Conservation (phyloP, 2,113 vertebrate genomes). For the Apodemus sylvaticus region DNA sequence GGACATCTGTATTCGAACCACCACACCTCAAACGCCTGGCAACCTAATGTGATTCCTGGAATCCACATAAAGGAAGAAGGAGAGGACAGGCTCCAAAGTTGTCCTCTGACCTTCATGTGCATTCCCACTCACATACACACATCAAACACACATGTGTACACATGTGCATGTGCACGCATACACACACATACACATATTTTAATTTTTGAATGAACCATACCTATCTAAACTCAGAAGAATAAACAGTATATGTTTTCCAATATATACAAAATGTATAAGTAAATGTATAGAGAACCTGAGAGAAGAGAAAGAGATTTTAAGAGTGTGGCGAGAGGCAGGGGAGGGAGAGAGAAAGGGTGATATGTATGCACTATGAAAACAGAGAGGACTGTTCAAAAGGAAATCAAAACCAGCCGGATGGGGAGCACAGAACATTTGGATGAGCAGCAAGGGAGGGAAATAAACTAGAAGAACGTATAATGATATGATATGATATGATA, state of each 20-base stretch:
- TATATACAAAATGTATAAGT: not conserved
- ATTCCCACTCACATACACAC: not conserved
- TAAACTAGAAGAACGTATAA: not conserved
- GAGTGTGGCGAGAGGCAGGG: fast-evolving
- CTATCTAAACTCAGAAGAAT: not conserved
- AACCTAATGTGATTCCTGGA: not conserved
- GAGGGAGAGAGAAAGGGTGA: too few species aligned
- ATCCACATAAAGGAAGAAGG: not conserved
- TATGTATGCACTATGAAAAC: not conserved
- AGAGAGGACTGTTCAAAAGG: not conserved
- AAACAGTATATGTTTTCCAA: not conserved
- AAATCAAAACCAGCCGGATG: not conserved
- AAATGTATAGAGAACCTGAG: not conserved
- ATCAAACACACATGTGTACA: not conserved
- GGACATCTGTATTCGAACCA: not conserved
- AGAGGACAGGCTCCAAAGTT: not conserved
- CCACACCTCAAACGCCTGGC: not conserved
- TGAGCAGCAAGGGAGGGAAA: not conserved
- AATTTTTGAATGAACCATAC: too few species aligned
- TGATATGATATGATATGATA: too few species aligned
- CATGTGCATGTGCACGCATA: too few species aligned
- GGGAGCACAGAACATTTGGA: not conserved
- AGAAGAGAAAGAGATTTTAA: not conserved
- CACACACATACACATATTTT: not conserved
- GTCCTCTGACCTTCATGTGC: not conserved